Evolutionary conservation across 2,113 vertebrate species (phyloP).

Genomic region (Oreochromis spilurus): DNA sequence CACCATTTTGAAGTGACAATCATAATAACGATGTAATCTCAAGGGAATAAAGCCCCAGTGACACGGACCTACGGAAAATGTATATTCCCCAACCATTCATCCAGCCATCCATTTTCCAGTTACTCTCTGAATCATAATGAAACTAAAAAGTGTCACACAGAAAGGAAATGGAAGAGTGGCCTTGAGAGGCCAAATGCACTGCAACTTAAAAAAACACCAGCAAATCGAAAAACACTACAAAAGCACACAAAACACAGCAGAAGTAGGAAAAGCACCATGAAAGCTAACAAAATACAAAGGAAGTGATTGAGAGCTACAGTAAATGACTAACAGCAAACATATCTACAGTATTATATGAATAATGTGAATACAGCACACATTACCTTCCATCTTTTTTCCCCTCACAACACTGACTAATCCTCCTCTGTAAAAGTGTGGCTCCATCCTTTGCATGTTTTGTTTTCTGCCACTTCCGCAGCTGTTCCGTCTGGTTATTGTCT

Average conservation of each 20-base stretch:
- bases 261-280: background rate
- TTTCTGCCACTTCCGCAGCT: background rate
- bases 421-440: background rate
- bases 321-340: rapidly evolving
- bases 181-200: background rate
- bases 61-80: background rate
- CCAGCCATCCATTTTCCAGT: background rate
- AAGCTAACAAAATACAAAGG: background rate
- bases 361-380: background rate
- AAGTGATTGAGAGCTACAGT: background rate
- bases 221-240: background rate
- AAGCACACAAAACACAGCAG: background rate
- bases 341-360: background rate
- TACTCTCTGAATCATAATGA: background rate
- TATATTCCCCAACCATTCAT: too few species aligned
- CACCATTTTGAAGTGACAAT: background rate
- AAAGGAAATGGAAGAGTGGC: background rate
- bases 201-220: background rate
- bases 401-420: background rate
- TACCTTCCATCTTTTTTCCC: rapidly evolving
- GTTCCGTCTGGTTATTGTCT: background rate
- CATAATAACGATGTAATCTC: background rate
- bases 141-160: background rate
- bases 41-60: background rate
- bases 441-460: background rate